phyloP scores from a whole-genome alignment of 2,797 vertebrate genomes.

The Loris lydekkerianus region DNA sequence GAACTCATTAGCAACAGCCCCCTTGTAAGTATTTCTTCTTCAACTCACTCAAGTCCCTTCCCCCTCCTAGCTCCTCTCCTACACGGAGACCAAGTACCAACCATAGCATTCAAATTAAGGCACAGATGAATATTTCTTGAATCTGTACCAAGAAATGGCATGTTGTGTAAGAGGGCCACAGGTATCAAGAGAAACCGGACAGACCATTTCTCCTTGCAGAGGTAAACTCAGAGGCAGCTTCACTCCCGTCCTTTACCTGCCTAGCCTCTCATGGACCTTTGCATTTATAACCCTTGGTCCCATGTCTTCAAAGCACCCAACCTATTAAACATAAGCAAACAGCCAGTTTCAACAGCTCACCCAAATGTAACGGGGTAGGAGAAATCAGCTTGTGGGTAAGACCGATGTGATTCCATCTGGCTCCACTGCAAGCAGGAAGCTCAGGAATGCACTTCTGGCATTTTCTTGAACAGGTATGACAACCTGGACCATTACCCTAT shows the following conservation, averaged over 20 bases:
- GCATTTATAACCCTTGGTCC: background rate
- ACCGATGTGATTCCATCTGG: background rate
- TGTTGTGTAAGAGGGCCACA: background rate
- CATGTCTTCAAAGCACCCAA: background rate
- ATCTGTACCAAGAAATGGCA: background rate
- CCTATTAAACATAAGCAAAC: background rate
- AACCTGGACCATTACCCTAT: background rate
- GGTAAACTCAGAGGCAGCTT: background rate
- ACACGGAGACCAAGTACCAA: background rate
- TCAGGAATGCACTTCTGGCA: background rate
- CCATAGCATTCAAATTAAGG: background rate
- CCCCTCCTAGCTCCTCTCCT: background rate
- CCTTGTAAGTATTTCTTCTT: background rate
- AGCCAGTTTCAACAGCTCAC: background rate
- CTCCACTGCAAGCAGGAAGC: accelerated
- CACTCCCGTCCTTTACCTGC: background rate
- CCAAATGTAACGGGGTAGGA: background rate
- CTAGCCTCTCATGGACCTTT: background rate
- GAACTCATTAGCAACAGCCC: background rate
- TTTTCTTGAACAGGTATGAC: background rate
- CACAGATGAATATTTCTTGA: background rate
- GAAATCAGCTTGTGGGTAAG: background rate
- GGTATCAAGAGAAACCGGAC: background rate
- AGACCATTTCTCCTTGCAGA: background rate
- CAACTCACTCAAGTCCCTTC: background rate